These are phyloP conservation scores for Leptodirus hochenwartii DNA, from an alignment of 2,888 invertebrate species.

Conservation along the genomic window DNA sequence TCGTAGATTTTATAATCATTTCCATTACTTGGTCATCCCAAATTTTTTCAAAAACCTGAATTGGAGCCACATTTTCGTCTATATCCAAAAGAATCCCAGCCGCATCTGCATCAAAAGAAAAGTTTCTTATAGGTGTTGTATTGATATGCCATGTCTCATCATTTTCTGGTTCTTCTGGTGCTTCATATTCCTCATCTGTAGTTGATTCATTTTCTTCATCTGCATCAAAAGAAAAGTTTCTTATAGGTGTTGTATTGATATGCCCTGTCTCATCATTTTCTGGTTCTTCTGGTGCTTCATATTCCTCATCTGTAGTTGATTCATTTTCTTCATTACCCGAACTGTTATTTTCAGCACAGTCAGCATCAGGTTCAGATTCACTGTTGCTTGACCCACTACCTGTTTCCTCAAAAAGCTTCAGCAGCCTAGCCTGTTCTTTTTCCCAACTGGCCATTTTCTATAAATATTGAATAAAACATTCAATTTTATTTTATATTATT, in stretches of 20 bases:
- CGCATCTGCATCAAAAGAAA: constrained; percentile 10
- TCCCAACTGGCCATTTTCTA: constrained; percentile 11
- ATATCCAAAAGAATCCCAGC: constrained; percentile 17
- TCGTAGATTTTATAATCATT: constrained; percentile 10
- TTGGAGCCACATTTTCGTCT: constrained; percentile 12
- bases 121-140: constrained; percentile 11
- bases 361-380: constrained; percentile 12
- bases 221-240: constrained; percentile 10
- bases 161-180: constrained; percentile 12
- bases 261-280: constrained; percentile 12
- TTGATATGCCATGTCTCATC: constrained; percentile 12
- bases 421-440: constrained; percentile 11
- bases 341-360: constrained; percentile 13
- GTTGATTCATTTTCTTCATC: constrained; percentile 12
- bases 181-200: constrained; percentile 13
- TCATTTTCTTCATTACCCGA: constrained; percentile 13
- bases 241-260: constrained; percentile 12
- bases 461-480: constrained; percentile 12
- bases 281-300: constrained; percentile 12
- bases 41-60: constrained; percentile 13
- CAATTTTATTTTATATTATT: constrained; percentile 5
- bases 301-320: constrained; percentile 13
- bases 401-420: constrained; percentile 11
- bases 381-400: constrained; percentile 12
- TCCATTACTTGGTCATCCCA: constrained; percentile 11